Evolutionary conservation across 1,140 invertebrate species (phyloP).

Genomic region (Eupeodes corollae): DNA sequence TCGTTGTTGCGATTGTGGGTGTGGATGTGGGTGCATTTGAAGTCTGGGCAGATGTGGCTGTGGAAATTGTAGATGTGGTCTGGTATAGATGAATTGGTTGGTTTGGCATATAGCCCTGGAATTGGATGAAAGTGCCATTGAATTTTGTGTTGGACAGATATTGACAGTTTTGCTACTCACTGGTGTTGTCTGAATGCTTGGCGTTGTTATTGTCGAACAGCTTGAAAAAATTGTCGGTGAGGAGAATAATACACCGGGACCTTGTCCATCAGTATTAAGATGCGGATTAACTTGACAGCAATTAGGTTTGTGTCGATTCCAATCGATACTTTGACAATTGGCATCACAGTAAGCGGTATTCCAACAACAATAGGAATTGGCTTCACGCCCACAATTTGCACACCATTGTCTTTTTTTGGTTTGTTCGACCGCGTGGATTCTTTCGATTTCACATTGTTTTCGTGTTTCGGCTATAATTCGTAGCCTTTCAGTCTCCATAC

Average conservation of each 20-base stretch:
- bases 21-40: no score
- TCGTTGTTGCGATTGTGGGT: no score
- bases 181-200: no score
- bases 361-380: conserved; percentile 88
- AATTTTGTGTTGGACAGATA: no score
- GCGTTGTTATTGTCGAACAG: no score
- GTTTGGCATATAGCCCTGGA: no score
- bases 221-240: no score
- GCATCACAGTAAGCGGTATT: conserved; percentile 89
- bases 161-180: no score
- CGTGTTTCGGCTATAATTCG: conserved; percentile 47
- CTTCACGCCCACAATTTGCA: conserved; percentile 71
- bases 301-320: conserved; percentile 45
- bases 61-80: no score
- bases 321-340: conserved; percentile 64
- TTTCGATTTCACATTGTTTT: conserved; percentile 49
- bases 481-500: conserved; percentile 53
- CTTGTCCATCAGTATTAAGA: background rate
- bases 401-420: conserved; percentile 82
- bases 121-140: no score
- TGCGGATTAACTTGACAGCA: conserved; percentile 10
- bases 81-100: no score
- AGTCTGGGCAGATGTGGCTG: no score
- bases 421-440: conserved; percentile 55
- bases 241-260: background rate